Evolutionary conservation across 2,113 vertebrate genomes (phyloP).

Genomic region (Dipodomys merriami): DNA sequence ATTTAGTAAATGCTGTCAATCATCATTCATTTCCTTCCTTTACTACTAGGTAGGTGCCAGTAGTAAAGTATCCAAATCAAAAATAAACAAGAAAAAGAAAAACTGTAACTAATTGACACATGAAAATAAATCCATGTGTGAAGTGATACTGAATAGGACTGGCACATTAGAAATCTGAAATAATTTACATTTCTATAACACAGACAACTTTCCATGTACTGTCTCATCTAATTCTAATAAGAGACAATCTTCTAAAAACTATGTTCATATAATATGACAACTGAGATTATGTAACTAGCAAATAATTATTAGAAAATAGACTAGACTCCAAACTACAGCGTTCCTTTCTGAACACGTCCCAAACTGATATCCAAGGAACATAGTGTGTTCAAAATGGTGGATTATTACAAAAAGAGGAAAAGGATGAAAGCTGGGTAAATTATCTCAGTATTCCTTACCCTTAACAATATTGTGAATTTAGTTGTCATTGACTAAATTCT

Average conservation of each 20-base stretch:
- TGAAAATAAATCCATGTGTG: conserved; percentile 2
- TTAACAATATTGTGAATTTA: not conserved
- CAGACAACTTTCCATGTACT: not conserved
- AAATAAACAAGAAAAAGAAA: conserved; percentile 35
- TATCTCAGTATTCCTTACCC: conserved; percentile 8
- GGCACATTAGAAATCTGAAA: conserved; percentile 1
- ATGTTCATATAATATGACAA: not conserved
- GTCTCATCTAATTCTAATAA: conserved; percentile 1
- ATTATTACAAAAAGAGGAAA: conserved; percentile 25
- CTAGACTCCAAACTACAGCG: not conserved
- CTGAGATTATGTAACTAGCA: conserved; percentile 7
- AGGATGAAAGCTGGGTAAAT: not conserved
- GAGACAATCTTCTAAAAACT: not conserved
- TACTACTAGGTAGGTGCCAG: not conserved
- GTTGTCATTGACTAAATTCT: conserved; percentile 12
- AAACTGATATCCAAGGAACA: not conserved
- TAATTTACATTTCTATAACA: not conserved
- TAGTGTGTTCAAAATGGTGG: not conserved
- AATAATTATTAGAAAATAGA: conserved; percentile 21
- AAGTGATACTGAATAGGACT: not conserved
- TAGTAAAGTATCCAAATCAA: conserved; percentile 10
- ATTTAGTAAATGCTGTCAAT: conserved; percentile 19
- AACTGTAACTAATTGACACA: not conserved
- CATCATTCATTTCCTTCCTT: conserved; percentile 29
- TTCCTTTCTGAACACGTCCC: not conserved